phyloP scores from a whole-genome alignment of 2,888 invertebrate species.

The Caenorhabditis virilis region DNA sequence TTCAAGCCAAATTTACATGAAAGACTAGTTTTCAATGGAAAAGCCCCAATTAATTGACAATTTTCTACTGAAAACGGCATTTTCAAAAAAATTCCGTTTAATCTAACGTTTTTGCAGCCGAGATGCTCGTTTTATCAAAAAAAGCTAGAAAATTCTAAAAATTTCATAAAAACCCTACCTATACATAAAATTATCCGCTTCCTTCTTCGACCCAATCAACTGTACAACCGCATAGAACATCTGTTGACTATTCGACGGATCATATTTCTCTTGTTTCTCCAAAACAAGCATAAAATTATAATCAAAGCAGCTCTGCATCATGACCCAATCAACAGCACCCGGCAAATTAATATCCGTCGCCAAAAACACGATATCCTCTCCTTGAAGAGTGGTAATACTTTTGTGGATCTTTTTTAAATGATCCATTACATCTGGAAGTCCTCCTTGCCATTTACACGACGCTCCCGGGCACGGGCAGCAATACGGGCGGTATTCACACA shows the following conservation, averaged over 20 bases:
- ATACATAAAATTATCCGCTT: conserved; percentile 98
- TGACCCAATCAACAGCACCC: conserved; percentile 76
- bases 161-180: conserved; percentile 72
- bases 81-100: too few species aligned
- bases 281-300: conserved; percentile 96
- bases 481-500: conserved; percentile 96
- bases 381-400: conserved; percentile 96
- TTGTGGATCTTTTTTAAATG: conserved; percentile 89
- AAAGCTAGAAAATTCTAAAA: background rate
- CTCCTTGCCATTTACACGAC: conserved; percentile 98
- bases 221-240: conserved; percentile 88
- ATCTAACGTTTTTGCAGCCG: too few species aligned
- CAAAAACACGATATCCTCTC: conserved; percentile 98
- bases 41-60: too few species aligned
- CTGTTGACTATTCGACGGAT: conserved; percentile 74
- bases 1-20: too few species aligned
- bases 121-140: too few species aligned
- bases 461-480: conserved; percentile 99
- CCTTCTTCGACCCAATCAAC: conserved; percentile 95
- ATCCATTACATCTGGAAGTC: conserved; percentile 95
- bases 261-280: conserved; percentile 84
- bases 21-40: too few species aligned
- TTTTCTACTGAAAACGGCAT: too few species aligned
- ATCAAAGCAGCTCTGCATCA: conserved; percentile 99
- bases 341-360: conserved; percentile 99